Conservation (phyloP, 2,113 vertebrate species). For the Barnardius zonarius region DNA sequence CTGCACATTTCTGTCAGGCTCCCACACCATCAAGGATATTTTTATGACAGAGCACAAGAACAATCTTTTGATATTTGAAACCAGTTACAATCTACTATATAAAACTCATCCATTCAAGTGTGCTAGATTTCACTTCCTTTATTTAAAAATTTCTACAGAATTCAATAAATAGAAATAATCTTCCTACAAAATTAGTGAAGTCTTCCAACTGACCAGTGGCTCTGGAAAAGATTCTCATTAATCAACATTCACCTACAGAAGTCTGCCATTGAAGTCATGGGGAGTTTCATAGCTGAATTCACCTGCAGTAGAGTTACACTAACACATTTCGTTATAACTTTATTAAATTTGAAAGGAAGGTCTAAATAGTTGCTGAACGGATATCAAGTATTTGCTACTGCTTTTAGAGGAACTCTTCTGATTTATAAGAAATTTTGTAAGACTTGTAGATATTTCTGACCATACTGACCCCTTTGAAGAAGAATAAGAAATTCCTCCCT, state of each 20-base stretch:
- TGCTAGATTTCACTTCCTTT: background rate
- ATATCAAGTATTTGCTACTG: background rate
- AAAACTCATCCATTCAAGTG: background rate
- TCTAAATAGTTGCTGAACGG: background rate
- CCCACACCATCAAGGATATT: background rate
- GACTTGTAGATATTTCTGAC: background rate
- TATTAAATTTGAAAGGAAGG: background rate
- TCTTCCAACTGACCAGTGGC: background rate
- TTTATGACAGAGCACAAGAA: background rate
- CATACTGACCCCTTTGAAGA: background rate
- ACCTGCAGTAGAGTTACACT: background rate
- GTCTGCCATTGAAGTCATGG: background rate
- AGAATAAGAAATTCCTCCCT: conserved; percentile 6
- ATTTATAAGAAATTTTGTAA: background rate
- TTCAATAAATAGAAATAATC: background rate
- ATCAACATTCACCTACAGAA: background rate
- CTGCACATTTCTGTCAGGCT: background rate
- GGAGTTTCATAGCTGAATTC: background rate
- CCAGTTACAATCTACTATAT: background rate
- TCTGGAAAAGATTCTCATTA: background rate
- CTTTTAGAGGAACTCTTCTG: background rate
- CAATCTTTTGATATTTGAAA: conserved; percentile 22
- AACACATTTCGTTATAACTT: background rate
- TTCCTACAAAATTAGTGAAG: background rate
- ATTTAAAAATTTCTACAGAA: background rate